A percentile compares a stretch with the other conserved stretches of the same genome.
These are phyloP conservation scores for Sebastes vulpes DNA, from an alignment of 2,797 vertebrate genomes.

Conservation along the genomic window DNA sequence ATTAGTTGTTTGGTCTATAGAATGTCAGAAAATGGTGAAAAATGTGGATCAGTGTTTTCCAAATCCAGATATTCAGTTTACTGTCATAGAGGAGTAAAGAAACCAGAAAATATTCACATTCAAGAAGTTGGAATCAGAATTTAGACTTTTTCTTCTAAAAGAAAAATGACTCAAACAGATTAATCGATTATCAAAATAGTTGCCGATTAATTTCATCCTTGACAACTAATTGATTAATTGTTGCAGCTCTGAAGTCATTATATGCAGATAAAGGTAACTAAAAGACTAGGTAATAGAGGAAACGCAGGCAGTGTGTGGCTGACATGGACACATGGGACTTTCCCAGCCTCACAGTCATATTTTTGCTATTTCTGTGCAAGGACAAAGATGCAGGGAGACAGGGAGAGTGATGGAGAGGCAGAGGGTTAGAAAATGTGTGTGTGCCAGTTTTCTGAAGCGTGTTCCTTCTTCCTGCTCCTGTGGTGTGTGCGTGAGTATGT, in stretches of 20 bases:
- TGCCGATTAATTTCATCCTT: too few species aligned
- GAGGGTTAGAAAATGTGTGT: constrained; percentile 59
- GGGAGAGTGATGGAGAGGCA: constrained; percentile 49
- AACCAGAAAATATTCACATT: too few species aligned
- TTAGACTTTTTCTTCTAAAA: too few species aligned
- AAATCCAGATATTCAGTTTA: too few species aligned
- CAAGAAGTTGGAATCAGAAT: too few species aligned
- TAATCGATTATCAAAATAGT: too few species aligned
- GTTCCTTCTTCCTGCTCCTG: constrained; percentile 71
- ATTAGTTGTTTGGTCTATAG: too few species aligned
- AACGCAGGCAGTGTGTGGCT: constrained; percentile 21
- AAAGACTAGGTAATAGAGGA: background rate
- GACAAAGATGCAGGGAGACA: constrained; percentile 73
- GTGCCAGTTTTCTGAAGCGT: constrained; percentile 77
- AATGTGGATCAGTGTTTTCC: too few species aligned
- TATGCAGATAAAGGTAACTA: constrained; percentile 16
- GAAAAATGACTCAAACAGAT: too few species aligned
- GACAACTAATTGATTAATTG: too few species aligned
- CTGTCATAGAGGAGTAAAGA: too few species aligned
- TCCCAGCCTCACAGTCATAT: constrained; percentile 55
- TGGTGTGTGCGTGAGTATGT: constrained; percentile 40
- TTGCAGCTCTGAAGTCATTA: background rate
- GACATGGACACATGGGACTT: constrained; percentile 70
- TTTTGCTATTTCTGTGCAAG: constrained; percentile 77
- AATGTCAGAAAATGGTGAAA: too few species aligned